Base-by-base conservation (phyloP, 2,113 vertebrate species). In the Pipra filicauda region DNA sequence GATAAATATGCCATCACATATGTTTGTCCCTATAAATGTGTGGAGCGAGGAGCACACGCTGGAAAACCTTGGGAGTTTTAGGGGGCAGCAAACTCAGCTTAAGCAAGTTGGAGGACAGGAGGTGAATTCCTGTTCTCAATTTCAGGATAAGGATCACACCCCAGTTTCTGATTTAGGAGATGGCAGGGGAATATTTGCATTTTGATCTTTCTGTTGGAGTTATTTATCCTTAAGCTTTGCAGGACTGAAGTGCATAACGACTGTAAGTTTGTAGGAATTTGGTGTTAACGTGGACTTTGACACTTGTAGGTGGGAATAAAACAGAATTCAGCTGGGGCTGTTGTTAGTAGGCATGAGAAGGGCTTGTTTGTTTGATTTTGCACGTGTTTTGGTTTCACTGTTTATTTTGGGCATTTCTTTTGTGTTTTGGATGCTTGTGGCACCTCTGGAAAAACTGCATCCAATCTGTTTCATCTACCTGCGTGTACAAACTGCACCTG, bases 1-100 rank as follows among this genome's bases (percentile, higher is more conserved):
- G 46, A 55, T 51, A 43, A 84, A 70, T 49, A 43, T 35, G 65
- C 71, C 26, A 37, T 44, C 18, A 12, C 9, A 1, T 22, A 8
- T 9, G 7, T 11, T 62, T 87, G 30, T 85, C 14, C 5, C 31
- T 55, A 7, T 17, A 0, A 2, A 21, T 77, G 33, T 58, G 28
- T 43, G 0, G 0, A 64, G 41, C 1, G 1, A 88, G 33, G 37
- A 66, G 37, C 43, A 28, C 49, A 4, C 0, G 0, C 30, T 48
- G 19, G 57, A 84, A 22, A 86, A 28, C 11, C 16, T 27, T 24
- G 5, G 15, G 21, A 58, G 7, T 31, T 87, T 64, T 13, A 20
- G 27, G 22, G 52, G 93, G 33, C 2, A 1, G 52, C 61, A 71
- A 0, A 0, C 41, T 82, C 46, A 55, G 31, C 12, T 71, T 41